These are phyloP conservation scores for Mythimna lalbum DNA, from an alignment of 2,888 invertebrate genomes.

Conservation along the genomic window DNA sequence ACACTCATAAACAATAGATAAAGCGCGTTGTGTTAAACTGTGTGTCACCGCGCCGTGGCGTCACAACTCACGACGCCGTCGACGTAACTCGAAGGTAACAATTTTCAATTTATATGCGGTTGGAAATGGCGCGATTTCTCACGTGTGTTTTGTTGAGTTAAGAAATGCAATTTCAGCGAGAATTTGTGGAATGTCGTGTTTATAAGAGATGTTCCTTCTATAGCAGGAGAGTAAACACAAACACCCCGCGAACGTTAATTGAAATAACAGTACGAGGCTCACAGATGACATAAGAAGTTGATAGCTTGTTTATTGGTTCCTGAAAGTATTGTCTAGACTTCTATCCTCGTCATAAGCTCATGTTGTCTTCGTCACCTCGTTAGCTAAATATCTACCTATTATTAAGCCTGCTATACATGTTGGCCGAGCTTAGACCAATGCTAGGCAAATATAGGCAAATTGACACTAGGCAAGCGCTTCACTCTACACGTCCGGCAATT, in stretches of 20 bases:
- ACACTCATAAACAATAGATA: conserved; percentile 41
- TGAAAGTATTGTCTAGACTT: too few species aligned
- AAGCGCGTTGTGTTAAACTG: conserved; percentile 23
- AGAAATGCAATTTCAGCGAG: conserved; percentile 50
- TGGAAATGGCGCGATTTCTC: conserved; percentile 30
- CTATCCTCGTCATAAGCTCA: too few species aligned
- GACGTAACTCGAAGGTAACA: conserved; percentile 13
- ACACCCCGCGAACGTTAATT: conserved; percentile 15
- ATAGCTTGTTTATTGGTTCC: background rate
- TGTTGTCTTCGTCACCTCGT: too few species aligned
- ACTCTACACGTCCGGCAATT: too few species aligned
- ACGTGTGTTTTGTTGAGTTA: conserved; percentile 41
- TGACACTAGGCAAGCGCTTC: too few species aligned
- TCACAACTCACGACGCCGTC: conserved; percentile 12
- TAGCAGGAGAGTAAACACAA: conserved; percentile 2
- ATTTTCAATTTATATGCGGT: conserved; percentile 55
- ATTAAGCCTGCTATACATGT: too few species aligned
- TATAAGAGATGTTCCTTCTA: conserved; percentile 18
- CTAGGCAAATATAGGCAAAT: too few species aligned
- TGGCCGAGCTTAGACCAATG: too few species aligned
- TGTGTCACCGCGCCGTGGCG: conserved; percentile 11
- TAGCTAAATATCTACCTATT: too few species aligned
- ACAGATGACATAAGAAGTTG: background rate
- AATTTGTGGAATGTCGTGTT: conserved; percentile 35
- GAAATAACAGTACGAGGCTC: conserved; percentile 8